A percentile compares a stretch with the other conserved stretches of the same genome.
Conservation (phyloP, 2,797 vertebrate genomes). For the Corythornis leucogaster region DNA sequence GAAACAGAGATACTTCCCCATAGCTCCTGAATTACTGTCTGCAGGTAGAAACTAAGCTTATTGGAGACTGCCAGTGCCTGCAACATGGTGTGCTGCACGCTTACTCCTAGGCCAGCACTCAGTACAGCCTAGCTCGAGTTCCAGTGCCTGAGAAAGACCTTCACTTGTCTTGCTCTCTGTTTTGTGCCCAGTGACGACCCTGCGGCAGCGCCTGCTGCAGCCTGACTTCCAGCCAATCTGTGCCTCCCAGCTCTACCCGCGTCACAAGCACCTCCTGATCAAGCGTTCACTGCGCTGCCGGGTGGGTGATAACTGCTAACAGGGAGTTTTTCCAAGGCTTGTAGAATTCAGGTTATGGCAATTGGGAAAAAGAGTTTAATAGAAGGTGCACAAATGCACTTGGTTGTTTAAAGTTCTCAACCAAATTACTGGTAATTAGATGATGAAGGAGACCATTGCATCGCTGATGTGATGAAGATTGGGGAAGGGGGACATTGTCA, state of each 20-base stretch:
- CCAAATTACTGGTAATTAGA: neutral
- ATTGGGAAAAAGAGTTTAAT: neutral
- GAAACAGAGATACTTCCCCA: neutral
- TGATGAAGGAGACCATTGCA: neutral
- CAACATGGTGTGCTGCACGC: rapidly evolving
- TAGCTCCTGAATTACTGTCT: neutral
- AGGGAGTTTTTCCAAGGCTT: neutral
- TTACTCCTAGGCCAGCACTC: neutral
- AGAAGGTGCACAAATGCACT: neutral
- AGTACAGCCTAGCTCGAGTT: rapidly evolving
- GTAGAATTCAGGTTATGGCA: neutral
- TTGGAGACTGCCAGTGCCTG: neutral
- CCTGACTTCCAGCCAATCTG: conserved; percentile 95
- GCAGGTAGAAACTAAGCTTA: neutral
- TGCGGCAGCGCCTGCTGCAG: conserved; percentile 95
- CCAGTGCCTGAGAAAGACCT: neutral
- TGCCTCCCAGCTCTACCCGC: conserved; percentile 95
- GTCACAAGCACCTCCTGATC: conserved; percentile 97
- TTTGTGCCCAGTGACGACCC: conserved; percentile 87
- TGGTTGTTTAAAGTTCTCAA: neutral
- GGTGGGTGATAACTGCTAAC: conserved; percentile 73
- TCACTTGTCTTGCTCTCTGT: conserved; percentile 3
- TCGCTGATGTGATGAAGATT: neutral
- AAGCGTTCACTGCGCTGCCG: conserved; percentile 97
- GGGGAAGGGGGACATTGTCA: neutral